Evolutionary conservation across 35 echinoderm and acorn worm species (phyloP).

Genomic region (Chiridota heheva): DNA sequence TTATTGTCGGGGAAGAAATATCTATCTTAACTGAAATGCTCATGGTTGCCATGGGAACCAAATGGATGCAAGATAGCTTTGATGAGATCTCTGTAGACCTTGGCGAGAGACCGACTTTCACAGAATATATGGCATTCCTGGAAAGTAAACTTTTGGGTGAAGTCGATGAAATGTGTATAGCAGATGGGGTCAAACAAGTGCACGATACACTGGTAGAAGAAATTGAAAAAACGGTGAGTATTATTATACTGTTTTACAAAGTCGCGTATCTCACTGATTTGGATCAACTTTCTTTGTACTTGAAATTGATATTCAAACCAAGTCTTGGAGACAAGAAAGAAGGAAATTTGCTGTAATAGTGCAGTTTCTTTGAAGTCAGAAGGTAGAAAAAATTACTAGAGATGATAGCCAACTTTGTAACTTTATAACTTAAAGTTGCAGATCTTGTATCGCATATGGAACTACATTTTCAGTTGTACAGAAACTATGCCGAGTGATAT

Average conservation of each 20-base stretch:
- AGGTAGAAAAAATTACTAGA: no score
- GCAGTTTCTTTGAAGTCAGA: no score
- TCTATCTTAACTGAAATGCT: conserved; percentile 25
- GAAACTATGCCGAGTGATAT: no score
- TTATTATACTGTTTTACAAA: neutral
- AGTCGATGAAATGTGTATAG: conserved; percentile 36
- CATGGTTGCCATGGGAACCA: conserved; percentile 37
- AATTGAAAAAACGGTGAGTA: conserved; percentile 40
- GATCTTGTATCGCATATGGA: no score
- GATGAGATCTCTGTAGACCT: conserved; percentile 2
- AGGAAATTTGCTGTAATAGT: no score
- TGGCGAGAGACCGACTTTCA: neutral
- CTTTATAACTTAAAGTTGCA: no score
- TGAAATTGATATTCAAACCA: no score
- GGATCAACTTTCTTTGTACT: no score
- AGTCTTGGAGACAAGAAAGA: no score
- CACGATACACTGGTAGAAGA: conserved; percentile 22
- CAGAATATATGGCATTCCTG: conserved; percentile 19
- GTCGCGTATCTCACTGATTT: neutral
- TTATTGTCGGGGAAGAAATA: conserved; percentile 16
- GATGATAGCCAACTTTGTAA: no score
- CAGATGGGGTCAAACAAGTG: conserved; percentile 16
- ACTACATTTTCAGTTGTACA: no score
- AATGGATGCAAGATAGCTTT: conserved; percentile 24
- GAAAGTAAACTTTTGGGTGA: conserved; percentile 15